Percentiles rank a stretch among this genome's conserved stretches.
phyloP scores from a whole-genome alignment of 2,797 vertebrate genomes.

The Cetoscarus ocellatus region DNA sequence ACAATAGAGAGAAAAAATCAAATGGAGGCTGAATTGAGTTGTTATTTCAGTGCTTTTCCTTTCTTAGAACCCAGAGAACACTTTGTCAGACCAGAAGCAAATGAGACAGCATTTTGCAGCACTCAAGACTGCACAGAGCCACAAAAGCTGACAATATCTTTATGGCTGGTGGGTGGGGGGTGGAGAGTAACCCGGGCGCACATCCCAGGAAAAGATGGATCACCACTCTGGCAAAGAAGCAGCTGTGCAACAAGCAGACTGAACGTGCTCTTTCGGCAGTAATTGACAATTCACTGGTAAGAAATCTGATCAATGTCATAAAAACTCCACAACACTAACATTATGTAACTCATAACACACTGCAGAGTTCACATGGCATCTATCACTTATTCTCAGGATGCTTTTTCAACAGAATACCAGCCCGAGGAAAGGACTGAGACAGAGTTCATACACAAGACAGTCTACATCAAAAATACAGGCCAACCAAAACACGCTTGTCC shows the following conservation, averaged over 20 bases:
- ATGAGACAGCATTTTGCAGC: slow-evolving; percentile 60
- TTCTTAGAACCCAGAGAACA: slow-evolving; percentile 33
- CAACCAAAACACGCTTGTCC: neutral
- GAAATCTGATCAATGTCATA: slow-evolving; percentile 58
- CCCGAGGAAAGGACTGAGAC: neutral
- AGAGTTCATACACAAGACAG: neutral
- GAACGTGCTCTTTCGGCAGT: slow-evolving; percentile 53
- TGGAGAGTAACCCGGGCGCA: slow-evolving; percentile 71
- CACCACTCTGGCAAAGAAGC: slow-evolving; percentile 66
- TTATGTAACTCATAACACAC: slow-evolving; percentile 20
- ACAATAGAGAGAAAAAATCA: slow-evolving; percentile 11
- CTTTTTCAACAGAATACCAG: slow-evolving; percentile 19
- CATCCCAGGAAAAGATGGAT: slow-evolving; percentile 78
- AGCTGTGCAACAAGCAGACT: slow-evolving; percentile 70
- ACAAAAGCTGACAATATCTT: slow-evolving; percentile 74
- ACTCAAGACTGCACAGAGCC: slow-evolving; percentile 48
- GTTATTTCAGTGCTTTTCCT: slow-evolving; percentile 22
- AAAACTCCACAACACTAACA: slow-evolving; percentile 49
- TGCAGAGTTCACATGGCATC: slow-evolving; percentile 29
- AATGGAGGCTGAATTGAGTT: slow-evolving; percentile 28
- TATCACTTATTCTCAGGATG: slow-evolving; percentile 16
- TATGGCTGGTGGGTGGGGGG: slow-evolving; percentile 56
- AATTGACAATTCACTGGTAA: slow-evolving; percentile 56
- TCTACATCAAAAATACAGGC: neutral
- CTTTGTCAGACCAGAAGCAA: slow-evolving; percentile 49